Conservation (phyloP, 2,797 vertebrate species). For the Anguilla pacifica region DNA sequence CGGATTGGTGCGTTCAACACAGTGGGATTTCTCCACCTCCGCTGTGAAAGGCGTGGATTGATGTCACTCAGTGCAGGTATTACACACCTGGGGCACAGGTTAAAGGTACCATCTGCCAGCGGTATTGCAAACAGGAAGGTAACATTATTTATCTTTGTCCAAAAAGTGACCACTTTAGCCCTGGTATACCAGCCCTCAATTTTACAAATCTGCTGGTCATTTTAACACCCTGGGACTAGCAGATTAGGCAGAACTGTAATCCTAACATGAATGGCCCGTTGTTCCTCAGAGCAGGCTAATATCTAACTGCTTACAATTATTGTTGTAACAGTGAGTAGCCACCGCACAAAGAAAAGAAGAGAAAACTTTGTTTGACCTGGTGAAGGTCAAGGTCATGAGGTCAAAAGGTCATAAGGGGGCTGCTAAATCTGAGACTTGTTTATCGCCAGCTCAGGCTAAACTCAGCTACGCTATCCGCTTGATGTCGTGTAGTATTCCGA, state of each 20-base stretch:
- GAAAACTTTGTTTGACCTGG: too few species aligned
- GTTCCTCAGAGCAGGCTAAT: background rate
- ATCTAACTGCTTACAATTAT: background rate
- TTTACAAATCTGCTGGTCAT: background rate
- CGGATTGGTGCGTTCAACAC: conserved; percentile 66
- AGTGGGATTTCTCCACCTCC: background rate
- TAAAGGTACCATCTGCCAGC: background rate
- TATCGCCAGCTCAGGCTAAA: too few species aligned
- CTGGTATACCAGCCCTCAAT: background rate
- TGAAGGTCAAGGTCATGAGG: too few species aligned
- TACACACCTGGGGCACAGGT: background rate
- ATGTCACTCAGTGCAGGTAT: background rate
- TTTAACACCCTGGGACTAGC: background rate
- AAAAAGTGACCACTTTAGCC: background rate
- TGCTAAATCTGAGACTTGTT: too few species aligned
- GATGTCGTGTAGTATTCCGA: too few species aligned
- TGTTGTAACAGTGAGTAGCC: background rate
- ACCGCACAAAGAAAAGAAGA: too few species aligned
- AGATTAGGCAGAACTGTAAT: background rate
- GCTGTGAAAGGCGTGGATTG: background rate
- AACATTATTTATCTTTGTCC: background rate
- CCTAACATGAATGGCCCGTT: background rate
- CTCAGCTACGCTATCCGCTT: too few species aligned
- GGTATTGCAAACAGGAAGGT: background rate
- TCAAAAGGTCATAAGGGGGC: too few species aligned